Conservation (phyloP, 2,797 vertebrate species). For the Sorex maritimensis region DNA sequence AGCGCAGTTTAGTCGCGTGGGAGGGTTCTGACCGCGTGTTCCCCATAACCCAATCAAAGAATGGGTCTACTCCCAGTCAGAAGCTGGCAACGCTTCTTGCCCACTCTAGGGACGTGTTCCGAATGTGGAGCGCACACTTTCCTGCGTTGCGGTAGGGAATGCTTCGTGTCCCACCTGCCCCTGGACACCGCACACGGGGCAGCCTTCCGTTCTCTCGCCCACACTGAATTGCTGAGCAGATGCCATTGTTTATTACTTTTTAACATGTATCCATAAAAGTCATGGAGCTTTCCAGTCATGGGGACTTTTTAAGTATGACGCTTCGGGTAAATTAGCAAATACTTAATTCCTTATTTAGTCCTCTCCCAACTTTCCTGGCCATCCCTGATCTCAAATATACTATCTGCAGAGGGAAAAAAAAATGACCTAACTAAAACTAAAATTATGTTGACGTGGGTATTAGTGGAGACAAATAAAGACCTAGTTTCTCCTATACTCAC, state of each 20-base stretch:
- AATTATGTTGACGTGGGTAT: background rate
- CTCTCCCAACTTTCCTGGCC: background rate
- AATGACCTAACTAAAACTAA: background rate
- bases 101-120: background rate
- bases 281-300: no score
- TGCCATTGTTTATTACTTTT: background rate
- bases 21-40: background rate
- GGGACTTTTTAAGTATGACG: no score
- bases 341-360: background rate
- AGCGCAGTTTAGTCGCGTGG: background rate
- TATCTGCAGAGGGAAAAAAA: background rate
- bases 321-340: background rate
- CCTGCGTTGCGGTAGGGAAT: background rate
- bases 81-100: background rate
- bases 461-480: constrained; percentile 14
- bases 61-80: background rate
- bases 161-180: background rate
- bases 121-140: background rate
- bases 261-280: background rate
- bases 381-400: background rate
- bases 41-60: background rate
- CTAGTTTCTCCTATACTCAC: constrained; percentile 20
- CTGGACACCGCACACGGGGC: background rate
- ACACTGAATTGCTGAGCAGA: background rate
- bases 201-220: background rate